phyloP scores from a whole-genome alignment of 2,113 vertebrate species.

The Nothobranchius kuhntae region DNA sequence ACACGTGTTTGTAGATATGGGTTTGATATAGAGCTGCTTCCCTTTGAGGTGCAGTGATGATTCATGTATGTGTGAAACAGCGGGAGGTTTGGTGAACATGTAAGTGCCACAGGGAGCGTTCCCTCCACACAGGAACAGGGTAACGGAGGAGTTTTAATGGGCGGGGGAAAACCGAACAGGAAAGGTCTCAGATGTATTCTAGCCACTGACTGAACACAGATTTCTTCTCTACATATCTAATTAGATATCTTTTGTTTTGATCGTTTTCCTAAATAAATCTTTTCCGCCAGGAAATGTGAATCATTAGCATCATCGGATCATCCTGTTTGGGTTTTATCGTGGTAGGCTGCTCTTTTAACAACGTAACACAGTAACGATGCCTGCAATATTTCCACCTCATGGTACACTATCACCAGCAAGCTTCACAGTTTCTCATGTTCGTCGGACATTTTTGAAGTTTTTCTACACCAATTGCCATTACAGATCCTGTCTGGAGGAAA shows the following conservation, averaged over 20 bases:
- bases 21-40: constrained; percentile 42
- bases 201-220: constrained; percentile 3
- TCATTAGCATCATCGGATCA: constrained; percentile 25
- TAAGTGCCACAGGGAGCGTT: constrained; percentile 69
- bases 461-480: constrained; percentile 60
- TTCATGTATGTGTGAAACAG: constrained; percentile 52
- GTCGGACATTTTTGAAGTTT: constrained; percentile 48
- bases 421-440: constrained; percentile 66
- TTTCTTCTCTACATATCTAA: background rate
- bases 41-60: constrained; percentile 55
- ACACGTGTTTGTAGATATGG: constrained; percentile 45
- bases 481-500: constrained; percentile 60
- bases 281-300: constrained; percentile 14
- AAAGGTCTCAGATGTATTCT: constrained; percentile 42
- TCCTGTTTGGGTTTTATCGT: constrained; percentile 42
- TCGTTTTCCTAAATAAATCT: background rate
- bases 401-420: constrained; percentile 78
- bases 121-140: constrained; percentile 64
- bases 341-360: constrained; percentile 51
- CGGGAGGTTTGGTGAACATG: constrained; percentile 52
- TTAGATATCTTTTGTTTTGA: constrained; percentile 1
- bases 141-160: constrained; percentile 47
- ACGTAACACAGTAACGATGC: constrained; percentile 49
- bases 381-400: constrained; percentile 59
- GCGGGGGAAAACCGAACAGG: constrained; percentile 43